Conservation (phyloP, 2,113 vertebrate genomes). For the Panurus biarmicus region DNA sequence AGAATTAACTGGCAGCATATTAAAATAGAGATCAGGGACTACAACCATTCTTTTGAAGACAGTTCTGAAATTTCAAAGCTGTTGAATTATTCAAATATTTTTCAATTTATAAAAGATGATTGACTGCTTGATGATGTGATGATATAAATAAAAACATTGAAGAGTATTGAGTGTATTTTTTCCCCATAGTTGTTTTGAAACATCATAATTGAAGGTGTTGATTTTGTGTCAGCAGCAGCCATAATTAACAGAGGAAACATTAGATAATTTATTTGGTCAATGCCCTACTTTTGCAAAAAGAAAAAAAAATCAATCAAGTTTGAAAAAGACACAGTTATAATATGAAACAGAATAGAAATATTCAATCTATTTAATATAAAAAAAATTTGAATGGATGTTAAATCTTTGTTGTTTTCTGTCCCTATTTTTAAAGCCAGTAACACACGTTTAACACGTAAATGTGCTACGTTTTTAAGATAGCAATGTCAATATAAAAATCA, state of each 20-base stretch:
- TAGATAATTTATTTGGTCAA: not conserved
- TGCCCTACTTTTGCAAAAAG: not conserved
- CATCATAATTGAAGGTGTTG: not conserved
- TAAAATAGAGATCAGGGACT: slow-evolving; percentile 60
- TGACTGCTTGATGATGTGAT: not conserved
- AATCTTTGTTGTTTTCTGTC: not conserved
- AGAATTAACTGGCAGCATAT: slow-evolving; percentile 54
- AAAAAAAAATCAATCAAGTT: not conserved
- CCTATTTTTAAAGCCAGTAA: not conserved
- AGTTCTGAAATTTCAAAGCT: slow-evolving; percentile 53
- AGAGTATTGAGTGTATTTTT: not conserved
- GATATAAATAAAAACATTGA: slow-evolving; percentile 11
- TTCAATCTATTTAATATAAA: not conserved
- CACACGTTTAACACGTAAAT: not conserved
- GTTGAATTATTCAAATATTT: slow-evolving; percentile 64
- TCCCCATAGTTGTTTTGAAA: not conserved
- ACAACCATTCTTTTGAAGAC: not conserved
- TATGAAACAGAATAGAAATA: not conserved
- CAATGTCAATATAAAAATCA: not conserved
- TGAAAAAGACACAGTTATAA: not conserved
- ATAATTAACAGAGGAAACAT: not conserved
- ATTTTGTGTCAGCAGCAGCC: not conserved
- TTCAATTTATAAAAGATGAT: slow-evolving; percentile 54
- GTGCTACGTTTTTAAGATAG: not conserved
- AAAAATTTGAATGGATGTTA: not conserved